Base-by-base conservation (phyloP, 2,113 vertebrate species). In the Electrona antarctica region DNA sequence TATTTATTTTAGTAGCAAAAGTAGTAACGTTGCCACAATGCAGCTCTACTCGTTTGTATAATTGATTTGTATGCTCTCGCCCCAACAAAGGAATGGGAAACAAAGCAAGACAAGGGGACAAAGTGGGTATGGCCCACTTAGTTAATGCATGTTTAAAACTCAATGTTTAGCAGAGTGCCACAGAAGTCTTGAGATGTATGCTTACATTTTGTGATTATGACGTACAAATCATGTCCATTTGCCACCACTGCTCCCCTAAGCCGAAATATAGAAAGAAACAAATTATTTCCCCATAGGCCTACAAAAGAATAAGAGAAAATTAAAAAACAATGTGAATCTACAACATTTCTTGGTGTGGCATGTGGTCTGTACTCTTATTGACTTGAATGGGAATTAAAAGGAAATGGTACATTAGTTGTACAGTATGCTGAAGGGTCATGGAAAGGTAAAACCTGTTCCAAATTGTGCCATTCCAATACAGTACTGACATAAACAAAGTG, bases 21-120 rank as follows among this genome's bases (percentile, higher is more conserved):
- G 90, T 80, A 87, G 88, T 81, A 83, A 88, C 74, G 67, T 54
- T 67, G 80, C 81, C 79, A 82, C 83, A 83, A 71, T 59, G 67
- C 50, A 15, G 47, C 74, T 49, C 58, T 61, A 74, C 76, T 83
- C 81, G 75, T 85, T 85, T 87, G 67, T 41, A 41, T 41, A 41
- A 41, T 41, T 41, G 33, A 41, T 4, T 41, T 41, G 33, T 64
- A 55, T 46, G 71, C 78, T 71, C 78, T 76, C 74, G 55, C 62
- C 74, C 76, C 76, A 60, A 86, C 80, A 71, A 77, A 86, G 70
- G 67, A 77, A 77, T 4, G 60, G 83, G 48, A 69, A 7, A 33
- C 86, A 86, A 82, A 88, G 74, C 75, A 59, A 7, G 69, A 67
- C 33, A 62, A 57, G 78, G 68, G 77, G 64, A 65, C 67, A 80